A percentile compares a stretch with the other conserved stretches of the same genome.
Conservation (phyloP, 2,113 vertebrate genomes). For the Rhinolophus ferrumequinum region DNA sequence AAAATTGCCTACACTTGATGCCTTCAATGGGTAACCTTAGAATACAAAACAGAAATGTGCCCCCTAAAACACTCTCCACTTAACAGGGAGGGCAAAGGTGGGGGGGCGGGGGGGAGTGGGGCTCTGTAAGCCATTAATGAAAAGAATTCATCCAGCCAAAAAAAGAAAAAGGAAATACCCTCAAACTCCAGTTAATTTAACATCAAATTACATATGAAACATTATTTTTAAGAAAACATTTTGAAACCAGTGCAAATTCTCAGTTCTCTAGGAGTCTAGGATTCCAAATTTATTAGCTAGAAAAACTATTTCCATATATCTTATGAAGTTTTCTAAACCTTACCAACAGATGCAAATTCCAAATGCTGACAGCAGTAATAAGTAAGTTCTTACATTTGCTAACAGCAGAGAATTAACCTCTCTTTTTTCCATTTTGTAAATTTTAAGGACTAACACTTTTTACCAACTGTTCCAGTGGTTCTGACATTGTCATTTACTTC, state of each 20-base stretch:
- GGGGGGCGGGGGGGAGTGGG: rapidly evolving
- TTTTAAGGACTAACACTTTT: neutral
- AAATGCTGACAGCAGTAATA: neutral
- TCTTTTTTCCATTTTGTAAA: slow-evolving; percentile 32
- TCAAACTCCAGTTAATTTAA: slow-evolving; percentile 41
- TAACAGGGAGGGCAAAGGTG: neutral
- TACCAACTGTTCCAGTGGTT: neutral
- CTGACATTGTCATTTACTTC: neutral
- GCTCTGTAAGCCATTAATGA: neutral
- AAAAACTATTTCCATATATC: neutral
- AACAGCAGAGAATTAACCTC: neutral
- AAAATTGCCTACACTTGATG: neutral
- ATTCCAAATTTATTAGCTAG: slow-evolving; percentile 31
- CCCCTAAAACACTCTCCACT: neutral
- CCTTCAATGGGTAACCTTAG: slow-evolving; percentile 34
- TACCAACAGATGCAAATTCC: slow-evolving; percentile 54
- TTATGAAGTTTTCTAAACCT: slow-evolving; percentile 26
- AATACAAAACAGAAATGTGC: slow-evolving; percentile 41
- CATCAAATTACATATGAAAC: neutral
- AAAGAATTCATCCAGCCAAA: neutral
- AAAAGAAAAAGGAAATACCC: neutral
- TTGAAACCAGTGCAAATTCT: slow-evolving; percentile 54
- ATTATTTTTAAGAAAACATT: slow-evolving; percentile 60
- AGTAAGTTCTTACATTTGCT: slow-evolving; percentile 53
- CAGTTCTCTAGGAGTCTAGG: slow-evolving; percentile 40